Evolutionary conservation across 1,140 invertebrate species (phyloP), one percentile per base, ranked within the genome.

Genomic region (Nasonia giraulti): DNA sequence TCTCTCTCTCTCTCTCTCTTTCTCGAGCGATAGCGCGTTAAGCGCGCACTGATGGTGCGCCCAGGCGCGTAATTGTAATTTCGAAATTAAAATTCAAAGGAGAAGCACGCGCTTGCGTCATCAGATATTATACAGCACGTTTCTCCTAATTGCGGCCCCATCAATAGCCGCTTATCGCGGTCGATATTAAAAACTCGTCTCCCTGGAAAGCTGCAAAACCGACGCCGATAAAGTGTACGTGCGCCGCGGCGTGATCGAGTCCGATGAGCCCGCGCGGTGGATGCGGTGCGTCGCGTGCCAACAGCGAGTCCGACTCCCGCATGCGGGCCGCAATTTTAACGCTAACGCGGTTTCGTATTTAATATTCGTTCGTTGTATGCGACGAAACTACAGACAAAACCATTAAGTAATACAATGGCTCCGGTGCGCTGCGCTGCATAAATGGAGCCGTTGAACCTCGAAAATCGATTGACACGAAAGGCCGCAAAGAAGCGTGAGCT

Each of bases 401-500:
- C 55, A 83, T 77, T 83, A 69, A 68, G 55, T 69, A 77, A 83
- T 68, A 69, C 74, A 77, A 77, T 77, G 74, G 37, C 73, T n/a
- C 55, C 17, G 20, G 74, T 23, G 47, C 2, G 37, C 33, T 69
- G 66, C 12, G 23, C 47, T 33, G 71, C 37, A 47, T 73, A 68
- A 80, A 75, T 75, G 76, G 83, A 85, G 69, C 69, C 79, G 78
- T 81, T 85, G 79, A 85, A 85, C 77, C 62, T 69, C 62, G 37
- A 81, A 85, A 81, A 85, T 85, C 83, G 83, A 85, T 85, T 85
- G 83, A 80, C 76, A 80, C 62, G 83, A 74, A 73, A 73, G 40
- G 20, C 73, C 23, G 69, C 23, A 62, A 79, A 84, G 31, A 80
- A 33, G 17, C 73, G 81, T 50, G 76, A 62, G 27, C 44, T 31